A percentile compares a stretch with the other conserved stretches of the same genome.
Evolutionary conservation across 2,797 vertebrate genomes (phyloP).

Genomic region (Botia almorhae): DNA sequence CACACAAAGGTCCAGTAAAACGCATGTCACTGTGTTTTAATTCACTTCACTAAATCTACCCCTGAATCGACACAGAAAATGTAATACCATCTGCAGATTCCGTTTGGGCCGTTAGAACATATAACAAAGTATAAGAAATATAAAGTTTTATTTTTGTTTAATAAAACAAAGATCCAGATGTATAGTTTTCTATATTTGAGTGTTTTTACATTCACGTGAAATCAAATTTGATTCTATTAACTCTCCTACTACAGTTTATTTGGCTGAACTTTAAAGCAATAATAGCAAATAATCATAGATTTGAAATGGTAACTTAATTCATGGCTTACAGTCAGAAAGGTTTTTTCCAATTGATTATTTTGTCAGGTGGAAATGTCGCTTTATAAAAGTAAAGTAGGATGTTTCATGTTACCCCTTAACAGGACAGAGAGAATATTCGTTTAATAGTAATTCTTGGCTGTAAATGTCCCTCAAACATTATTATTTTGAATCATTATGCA

Average conservation of each 20-base stretch:
- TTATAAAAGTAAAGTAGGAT: not conserved
- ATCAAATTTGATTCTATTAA: not conserved
- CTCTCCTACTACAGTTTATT: not conserved
- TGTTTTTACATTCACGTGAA: too few relatives aligned
- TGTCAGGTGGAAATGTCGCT: not conserved
- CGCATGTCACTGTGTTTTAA: not conserved
- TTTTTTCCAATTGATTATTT: too few relatives aligned
- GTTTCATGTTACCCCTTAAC: not conserved
- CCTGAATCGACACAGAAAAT: not conserved
- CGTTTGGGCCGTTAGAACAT: not conserved
- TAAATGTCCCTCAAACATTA: not conserved
- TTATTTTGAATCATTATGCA: constrained; percentile 14
- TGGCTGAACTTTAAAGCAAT: too few relatives aligned
- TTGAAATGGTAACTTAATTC: too few relatives aligned
- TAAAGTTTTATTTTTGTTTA: not conserved
- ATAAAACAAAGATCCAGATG: too few relatives aligned
- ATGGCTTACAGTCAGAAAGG: too few relatives aligned
- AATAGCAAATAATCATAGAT: too few relatives aligned
- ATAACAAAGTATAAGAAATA: not conserved
- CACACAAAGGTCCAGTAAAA: too few relatives aligned
- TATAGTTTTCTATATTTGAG: too few relatives aligned
- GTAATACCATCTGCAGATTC: not conserved
- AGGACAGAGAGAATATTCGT: not conserved
- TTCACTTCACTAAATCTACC: not conserved
- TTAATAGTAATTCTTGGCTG: not conserved